Evolutionary conservation across 2,113 vertebrate genomes (phyloP).

Genomic region (Catharus minimus): DNA sequence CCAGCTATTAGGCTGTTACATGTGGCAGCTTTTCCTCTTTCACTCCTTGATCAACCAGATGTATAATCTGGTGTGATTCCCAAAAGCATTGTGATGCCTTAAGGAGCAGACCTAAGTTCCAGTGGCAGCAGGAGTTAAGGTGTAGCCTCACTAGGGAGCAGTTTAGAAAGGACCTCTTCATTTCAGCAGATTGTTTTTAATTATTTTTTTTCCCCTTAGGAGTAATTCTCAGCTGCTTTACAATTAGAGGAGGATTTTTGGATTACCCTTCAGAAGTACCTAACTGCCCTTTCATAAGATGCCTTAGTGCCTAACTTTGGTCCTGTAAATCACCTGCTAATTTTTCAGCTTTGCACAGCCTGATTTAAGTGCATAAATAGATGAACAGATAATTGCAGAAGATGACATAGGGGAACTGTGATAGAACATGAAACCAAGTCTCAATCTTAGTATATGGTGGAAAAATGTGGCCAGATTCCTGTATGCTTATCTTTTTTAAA

Average conservation of each 20-base stretch:
- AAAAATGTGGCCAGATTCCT: not conserved
- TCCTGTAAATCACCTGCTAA: slow-evolving; percentile 20
- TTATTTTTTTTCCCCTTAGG: not conserved
- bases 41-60: not conserved
- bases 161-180: not conserved
- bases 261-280: not conserved
- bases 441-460: accelerated
- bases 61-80: not conserved
- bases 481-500: not conserved
- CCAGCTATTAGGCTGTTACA: not conserved
- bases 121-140: not conserved
- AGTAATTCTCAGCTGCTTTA: not conserved
- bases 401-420: not conserved
- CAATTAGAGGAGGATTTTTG: slow-evolving; percentile 7
- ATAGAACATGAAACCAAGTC: not conserved
- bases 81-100: not conserved
- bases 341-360: slow-evolving; percentile 24
- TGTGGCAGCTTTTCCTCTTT: not conserved
- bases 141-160: not conserved
- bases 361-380: not conserved
- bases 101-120: not conserved
- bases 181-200: not conserved
- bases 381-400: not conserved
- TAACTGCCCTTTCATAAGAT: not conserved
- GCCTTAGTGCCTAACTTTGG: not conserved